A percentile compares a stretch with the other conserved stretches of the same genome.
These are phyloP conservation scores for Ennomos quercinarius DNA, from an alignment of 2,888 invertebrate genomes.

Conservation along the genomic window DNA sequence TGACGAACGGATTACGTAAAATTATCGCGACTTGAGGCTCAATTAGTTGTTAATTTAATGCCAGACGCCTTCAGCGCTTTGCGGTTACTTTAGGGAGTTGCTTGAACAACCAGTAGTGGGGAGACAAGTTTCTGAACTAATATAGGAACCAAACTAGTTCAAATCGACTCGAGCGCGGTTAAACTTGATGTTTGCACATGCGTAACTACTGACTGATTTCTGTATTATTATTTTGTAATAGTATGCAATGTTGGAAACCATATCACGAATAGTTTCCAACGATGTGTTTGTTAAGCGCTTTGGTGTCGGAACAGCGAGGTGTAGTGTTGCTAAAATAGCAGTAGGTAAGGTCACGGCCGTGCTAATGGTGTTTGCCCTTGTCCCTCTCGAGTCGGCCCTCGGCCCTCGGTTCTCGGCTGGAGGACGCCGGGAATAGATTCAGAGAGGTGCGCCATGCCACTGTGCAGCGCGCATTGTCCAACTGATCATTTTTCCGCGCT, in stretches of 20 bases:
- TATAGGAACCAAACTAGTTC: background rate
- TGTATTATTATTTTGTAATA: background rate
- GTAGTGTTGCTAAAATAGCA: conserved; percentile 1
- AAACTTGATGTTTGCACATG: background rate
- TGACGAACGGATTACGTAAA: conserved; percentile 11
- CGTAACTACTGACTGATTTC: background rate
- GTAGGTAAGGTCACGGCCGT: conserved; percentile 26
- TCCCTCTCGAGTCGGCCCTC: conserved; percentile 29
- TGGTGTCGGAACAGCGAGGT: conserved; percentile 4
- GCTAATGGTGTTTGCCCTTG: conserved; percentile 38
- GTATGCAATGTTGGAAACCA: background rate
- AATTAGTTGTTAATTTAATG: conserved; percentile 16
- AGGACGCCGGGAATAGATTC: conserved; percentile 3
- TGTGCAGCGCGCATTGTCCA: conserved; percentile 1
- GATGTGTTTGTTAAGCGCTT: conserved; percentile 6
- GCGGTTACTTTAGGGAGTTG: conserved; percentile 12
- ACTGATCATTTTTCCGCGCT: conserved; percentile 1
- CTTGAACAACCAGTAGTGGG: conserved; percentile 4
- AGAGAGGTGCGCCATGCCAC: conserved; percentile 1
- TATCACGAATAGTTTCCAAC: background rate
- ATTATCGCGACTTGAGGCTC: conserved; percentile 8
- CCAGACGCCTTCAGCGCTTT: conserved; percentile 15
- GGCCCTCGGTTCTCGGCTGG: conserved; percentile 19
- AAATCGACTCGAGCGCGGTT: background rate
- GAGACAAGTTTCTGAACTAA: conserved; percentile 9